A percentile compares a stretch with the other conserved stretches of the same genome.
Evolutionary conservation across 2,888 invertebrate genomes (phyloP).

Genomic region (Theretra japonica): DNA sequence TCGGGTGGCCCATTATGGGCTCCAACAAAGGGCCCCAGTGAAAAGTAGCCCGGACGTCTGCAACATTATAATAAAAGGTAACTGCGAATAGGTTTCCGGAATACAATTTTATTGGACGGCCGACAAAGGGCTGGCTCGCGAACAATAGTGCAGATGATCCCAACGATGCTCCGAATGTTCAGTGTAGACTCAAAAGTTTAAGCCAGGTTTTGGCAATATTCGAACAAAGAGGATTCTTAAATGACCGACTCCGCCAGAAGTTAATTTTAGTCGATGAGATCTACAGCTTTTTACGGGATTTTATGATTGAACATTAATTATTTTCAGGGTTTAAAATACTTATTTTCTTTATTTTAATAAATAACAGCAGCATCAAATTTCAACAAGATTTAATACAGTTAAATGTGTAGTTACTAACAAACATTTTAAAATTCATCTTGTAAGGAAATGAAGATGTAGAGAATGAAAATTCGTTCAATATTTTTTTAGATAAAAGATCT

Average conservation of each 20-base stretch:
- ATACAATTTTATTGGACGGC: constrained; percentile 81
- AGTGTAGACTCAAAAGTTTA: not conserved
- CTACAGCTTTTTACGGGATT: not conserved
- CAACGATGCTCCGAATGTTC: not conserved
- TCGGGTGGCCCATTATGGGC: constrained; percentile 69
- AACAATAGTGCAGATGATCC: constrained; percentile 24
- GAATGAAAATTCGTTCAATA: too few species aligned
- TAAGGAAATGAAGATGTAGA: too few species aligned
- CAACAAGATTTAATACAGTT: too few species aligned
- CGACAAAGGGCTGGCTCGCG: constrained; percentile 62
- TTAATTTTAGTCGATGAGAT: not conserved
- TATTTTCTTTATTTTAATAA: too few species aligned
- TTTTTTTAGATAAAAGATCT: too few species aligned
- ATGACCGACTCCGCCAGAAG: not conserved
- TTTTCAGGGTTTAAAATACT: too few species aligned
- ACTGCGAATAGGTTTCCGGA: constrained; percentile 81
- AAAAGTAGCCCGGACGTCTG: constrained; percentile 75
- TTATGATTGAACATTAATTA: not conserved
- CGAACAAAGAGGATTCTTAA: not conserved
- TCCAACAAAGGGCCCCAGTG: constrained; percentile 70
- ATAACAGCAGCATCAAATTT: too few species aligned
- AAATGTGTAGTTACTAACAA: too few species aligned
- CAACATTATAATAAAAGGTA: constrained; percentile 83
- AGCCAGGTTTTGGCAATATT: constrained; percentile 2
- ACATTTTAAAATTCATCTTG: too few species aligned